Conservation (phyloP, 2,888 invertebrate genomes). For the Steinernema scapterisci region DNA sequence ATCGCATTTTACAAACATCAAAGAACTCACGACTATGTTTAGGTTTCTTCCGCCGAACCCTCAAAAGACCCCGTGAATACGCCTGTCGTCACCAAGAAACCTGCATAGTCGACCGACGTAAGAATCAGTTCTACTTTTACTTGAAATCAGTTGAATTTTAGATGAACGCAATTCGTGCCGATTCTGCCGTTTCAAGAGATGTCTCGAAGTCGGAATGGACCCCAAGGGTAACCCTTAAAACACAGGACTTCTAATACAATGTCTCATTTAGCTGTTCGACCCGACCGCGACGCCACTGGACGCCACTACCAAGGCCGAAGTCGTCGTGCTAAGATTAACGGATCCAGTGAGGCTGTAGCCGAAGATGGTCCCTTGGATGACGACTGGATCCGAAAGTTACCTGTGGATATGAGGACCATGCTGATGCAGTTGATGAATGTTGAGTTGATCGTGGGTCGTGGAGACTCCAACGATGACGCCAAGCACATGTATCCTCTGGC, state of each 20-base stretch:
- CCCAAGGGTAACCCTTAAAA: conserved; percentile 52
- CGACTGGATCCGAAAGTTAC: conserved; percentile 65
- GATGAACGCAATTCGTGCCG: conserved; percentile 55
- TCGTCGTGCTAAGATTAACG: conserved; percentile 44
- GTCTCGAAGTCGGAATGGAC: conserved; percentile 66
- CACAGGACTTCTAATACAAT: conserved; percentile 6
- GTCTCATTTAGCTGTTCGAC: conserved; percentile 57
- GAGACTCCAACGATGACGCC: conserved; percentile 35
- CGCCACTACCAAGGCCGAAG: conserved; percentile 50
- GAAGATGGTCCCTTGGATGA: conserved; percentile 48
- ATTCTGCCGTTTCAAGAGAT: conserved; percentile 65
- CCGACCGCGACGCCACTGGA: conserved; percentile 66
- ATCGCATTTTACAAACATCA: too few species aligned
- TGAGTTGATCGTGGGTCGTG: conserved; percentile 54
- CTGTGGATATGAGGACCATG: conserved; percentile 65
- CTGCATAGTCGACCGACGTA: conserved; percentile 59
- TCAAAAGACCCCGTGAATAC: conserved; percentile 65
- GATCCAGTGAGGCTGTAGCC: conserved; percentile 22
- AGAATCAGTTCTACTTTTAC: not conserved
- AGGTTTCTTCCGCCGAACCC: conserved; percentile 60
- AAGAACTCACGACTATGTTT: conserved; percentile 35
- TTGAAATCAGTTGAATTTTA: conserved; percentile 28
- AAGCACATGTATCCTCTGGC: conserved; percentile 60
- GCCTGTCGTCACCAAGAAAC: conserved; percentile 64
- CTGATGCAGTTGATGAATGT: conserved; percentile 66